These are phyloP conservation scores for Eunapius fragilis DNA, from an alignment of 37 sponge, comb jelly and placozoan species.

Conservation along the genomic window DNA sequence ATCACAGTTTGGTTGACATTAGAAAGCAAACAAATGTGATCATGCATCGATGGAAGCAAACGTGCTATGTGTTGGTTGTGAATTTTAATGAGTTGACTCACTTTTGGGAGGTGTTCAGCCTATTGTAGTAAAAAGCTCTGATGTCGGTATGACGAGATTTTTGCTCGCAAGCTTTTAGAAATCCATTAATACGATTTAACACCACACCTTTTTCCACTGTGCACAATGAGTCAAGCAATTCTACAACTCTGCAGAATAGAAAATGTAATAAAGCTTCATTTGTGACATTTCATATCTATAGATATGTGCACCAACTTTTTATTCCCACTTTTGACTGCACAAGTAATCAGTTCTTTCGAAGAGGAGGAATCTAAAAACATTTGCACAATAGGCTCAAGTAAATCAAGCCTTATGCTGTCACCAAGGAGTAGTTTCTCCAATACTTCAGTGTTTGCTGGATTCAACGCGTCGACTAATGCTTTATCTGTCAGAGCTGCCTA, in stretches of 20 bases:
- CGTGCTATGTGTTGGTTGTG: no score
- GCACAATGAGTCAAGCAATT: neutral
- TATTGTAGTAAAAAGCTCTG: neutral
- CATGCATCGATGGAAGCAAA: neutral
- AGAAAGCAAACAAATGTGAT: neutral
- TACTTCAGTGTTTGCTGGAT: no score
- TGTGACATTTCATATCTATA: neutral
- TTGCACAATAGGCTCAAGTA: no score
- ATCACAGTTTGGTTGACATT: no score
- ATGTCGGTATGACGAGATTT: neutral
- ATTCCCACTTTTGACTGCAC: neutral
- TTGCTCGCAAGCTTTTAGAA: neutral
- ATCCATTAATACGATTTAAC: neutral
- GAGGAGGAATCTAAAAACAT: no score
- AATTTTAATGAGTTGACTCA: neutral
- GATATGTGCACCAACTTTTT: neutral
- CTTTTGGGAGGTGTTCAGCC: neutral
- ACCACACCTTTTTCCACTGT: neutral
- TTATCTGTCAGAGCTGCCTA: no score
- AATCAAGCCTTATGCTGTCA: no score
- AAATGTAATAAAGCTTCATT: neutral
- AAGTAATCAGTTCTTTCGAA: neutral
- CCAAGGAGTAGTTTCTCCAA: no score
- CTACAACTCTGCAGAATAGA: neutral
- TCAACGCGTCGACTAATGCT: no score